Evolutionary conservation across 1,140 invertebrate genomes (phyloP).

Genomic region (Drosophila insularis): DNA sequence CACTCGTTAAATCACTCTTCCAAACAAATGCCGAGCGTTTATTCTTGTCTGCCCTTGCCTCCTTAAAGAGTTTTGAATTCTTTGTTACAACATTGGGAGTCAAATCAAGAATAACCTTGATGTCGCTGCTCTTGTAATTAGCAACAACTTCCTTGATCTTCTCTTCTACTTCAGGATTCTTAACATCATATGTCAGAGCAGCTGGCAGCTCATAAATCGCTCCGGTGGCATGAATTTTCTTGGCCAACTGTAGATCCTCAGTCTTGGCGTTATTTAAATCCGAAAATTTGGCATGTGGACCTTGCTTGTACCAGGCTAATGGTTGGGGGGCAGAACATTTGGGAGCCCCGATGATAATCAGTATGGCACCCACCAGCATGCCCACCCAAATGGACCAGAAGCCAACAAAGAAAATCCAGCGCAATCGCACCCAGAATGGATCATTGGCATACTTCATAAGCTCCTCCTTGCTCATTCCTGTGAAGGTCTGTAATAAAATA

Average conservation of each 20-base stretch:
- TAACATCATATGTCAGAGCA: constrained; percentile 63
- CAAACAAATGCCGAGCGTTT: constrained; percentile 75
- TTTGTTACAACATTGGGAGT: constrained; percentile 83
- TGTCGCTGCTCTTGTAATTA: constrained; percentile 52
- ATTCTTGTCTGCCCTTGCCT: constrained; percentile 65
- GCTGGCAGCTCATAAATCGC: constrained; percentile 77
- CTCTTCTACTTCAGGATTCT: constrained; percentile 56
- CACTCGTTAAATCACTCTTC: constrained; percentile 31
- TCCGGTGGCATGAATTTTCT: constrained; percentile 60
- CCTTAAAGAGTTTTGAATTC: constrained; percentile 76
- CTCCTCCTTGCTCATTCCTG: constrained; percentile 95
- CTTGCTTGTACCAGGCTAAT: constrained; percentile 85
- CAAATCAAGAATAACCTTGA: constrained; percentile 83
- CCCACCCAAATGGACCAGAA: constrained; percentile 94
- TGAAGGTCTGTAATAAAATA: constrained; percentile 84
- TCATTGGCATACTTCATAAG: constrained; percentile 95
- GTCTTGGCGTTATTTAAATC: constrained; percentile 30
- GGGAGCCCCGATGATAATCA: constrained; percentile 92
- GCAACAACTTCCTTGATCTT: constrained; percentile 65
- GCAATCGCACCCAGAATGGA: constrained; percentile 93
- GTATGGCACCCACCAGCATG: constrained; percentile 92
- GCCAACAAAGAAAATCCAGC: constrained; percentile 92
- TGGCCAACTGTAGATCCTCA: constrained; percentile 42
- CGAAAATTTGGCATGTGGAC: constrained; percentile 66
- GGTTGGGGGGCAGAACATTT: constrained; percentile 89